Conservation (phyloP, 2,797 vertebrate genomes). For the Enoplosus armatus region DNA sequence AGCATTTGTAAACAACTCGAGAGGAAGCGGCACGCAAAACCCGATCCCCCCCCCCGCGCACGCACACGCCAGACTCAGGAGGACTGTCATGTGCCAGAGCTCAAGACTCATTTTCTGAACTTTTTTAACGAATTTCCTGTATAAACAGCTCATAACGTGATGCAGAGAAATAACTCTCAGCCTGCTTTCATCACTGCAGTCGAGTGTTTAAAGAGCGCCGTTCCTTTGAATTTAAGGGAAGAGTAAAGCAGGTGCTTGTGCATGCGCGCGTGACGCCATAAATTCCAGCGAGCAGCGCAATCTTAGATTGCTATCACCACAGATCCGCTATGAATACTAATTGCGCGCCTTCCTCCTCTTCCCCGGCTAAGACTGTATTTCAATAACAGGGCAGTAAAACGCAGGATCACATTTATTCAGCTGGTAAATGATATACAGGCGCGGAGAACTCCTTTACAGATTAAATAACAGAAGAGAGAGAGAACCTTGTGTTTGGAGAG, state of each 20-base stretch:
- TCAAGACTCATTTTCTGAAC: slow-evolving; percentile 30
- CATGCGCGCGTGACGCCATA: slow-evolving; percentile 59
- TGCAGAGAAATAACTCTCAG: slow-evolving; percentile 28
- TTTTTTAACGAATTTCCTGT: slow-evolving; percentile 25
- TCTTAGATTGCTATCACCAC: slow-evolving; percentile 62
- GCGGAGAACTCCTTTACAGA: slow-evolving; percentile 21
- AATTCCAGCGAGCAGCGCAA: slow-evolving; percentile 65
- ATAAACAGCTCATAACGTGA: slow-evolving; percentile 25
- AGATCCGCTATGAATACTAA: slow-evolving; percentile 68
- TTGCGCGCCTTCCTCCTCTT: slow-evolving; percentile 41
- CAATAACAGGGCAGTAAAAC: slow-evolving; percentile 58
- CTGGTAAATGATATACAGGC: slow-evolving; percentile 36
- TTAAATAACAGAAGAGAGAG: not conserved
- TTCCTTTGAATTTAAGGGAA: slow-evolving; percentile 34
- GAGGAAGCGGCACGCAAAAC: slow-evolving; percentile 29
- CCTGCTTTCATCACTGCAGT: slow-evolving; percentile 36
- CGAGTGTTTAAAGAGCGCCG: slow-evolving; percentile 22
- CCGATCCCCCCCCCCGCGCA: not conserved
- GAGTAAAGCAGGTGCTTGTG: slow-evolving; percentile 58
- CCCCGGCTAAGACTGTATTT: slow-evolving; percentile 45
- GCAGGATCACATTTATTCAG: slow-evolving; percentile 46
- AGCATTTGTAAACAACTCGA: slow-evolving; percentile 75
- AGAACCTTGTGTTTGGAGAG: not conserved
- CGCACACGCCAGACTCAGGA: not conserved
- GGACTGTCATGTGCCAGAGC: not conserved